Conservation (phyloP, 2,797 vertebrate genomes). For the Bradypodion ventrale region DNA sequence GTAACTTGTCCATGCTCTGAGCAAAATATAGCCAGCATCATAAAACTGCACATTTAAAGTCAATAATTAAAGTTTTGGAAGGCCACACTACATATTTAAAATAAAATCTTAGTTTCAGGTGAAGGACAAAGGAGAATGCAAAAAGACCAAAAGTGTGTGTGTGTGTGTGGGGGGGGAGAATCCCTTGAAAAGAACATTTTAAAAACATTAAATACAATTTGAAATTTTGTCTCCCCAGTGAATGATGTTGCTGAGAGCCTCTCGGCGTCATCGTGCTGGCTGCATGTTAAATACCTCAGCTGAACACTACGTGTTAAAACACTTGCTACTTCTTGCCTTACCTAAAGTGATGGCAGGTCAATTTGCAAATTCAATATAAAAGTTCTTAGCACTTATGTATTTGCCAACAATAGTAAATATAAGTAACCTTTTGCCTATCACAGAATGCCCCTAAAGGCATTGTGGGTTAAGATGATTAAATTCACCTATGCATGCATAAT, state of each 20-base stretch:
- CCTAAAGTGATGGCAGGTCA: constrained; percentile 38
- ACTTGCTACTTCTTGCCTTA: constrained; percentile 40
- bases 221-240: constrained; percentile 27
- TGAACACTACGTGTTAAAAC: constrained; percentile 29
- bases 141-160: constrained; percentile 1
- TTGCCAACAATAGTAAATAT: constrained; percentile 64
- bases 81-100: constrained; percentile 29
- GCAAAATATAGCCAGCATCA: not conserved
- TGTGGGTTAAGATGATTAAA: constrained; percentile 91
- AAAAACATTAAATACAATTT: not conserved
- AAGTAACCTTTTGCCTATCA: constrained; percentile 69
- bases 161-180: rapidly evolving
- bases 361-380: constrained; percentile 54
- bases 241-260: not conserved
- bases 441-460: constrained; percentile 81
- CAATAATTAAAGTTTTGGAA: constrained; percentile 25
- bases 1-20: no score
- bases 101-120: constrained; percentile 46
- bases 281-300: constrained; percentile 42
- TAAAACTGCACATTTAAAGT: constrained; percentile 52
- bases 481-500: constrained; percentile 98
- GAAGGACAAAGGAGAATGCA: not conserved
- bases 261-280: constrained; percentile 40
- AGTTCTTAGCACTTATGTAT: constrained; percentile 58
- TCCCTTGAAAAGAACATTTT: not conserved